Evolutionary conservation across 2,113 vertebrate species (phyloP).

Genomic region (Saimiri boliviensis): DNA sequence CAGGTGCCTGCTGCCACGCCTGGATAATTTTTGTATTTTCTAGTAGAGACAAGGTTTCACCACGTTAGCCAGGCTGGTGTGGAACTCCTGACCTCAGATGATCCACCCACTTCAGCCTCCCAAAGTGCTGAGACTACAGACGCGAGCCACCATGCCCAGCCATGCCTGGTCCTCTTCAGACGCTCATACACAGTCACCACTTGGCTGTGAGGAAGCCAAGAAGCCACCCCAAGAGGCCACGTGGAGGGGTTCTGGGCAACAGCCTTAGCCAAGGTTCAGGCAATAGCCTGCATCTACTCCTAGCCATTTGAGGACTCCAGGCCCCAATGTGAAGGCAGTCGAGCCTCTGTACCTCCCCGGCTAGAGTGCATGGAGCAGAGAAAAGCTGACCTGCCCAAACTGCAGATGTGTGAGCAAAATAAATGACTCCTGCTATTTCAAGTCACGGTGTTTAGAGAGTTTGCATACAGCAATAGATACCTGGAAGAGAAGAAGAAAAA

Average conservation of each 20-base stretch:
- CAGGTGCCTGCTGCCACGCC: no score
- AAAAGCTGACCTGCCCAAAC: neutral
- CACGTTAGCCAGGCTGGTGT: no score
- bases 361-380: neutral
- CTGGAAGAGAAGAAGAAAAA: neutral
- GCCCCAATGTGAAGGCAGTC: no score
- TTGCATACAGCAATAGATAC: neutral
- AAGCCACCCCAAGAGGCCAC: neutral
- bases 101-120: no score
- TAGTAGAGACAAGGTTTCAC: no score
- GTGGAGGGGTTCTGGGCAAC: neutral
- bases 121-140: no score
- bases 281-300: neutral
- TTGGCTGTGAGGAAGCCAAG: neutral
- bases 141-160: no score
- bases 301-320: neutral
- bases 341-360: neutral
- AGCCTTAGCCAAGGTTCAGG: neutral
- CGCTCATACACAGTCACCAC: fast-evolving
- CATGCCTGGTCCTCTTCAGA: neutral
- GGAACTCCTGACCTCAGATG: no score
- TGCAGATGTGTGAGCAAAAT: neutral
- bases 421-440: fast-evolving
- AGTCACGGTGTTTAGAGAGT: neutral
- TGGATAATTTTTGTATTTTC: no score